These are phyloP conservation scores for Thunnus albacares DNA, from an alignment of 2,797 vertebrate genomes.

Conservation along the genomic window DNA sequence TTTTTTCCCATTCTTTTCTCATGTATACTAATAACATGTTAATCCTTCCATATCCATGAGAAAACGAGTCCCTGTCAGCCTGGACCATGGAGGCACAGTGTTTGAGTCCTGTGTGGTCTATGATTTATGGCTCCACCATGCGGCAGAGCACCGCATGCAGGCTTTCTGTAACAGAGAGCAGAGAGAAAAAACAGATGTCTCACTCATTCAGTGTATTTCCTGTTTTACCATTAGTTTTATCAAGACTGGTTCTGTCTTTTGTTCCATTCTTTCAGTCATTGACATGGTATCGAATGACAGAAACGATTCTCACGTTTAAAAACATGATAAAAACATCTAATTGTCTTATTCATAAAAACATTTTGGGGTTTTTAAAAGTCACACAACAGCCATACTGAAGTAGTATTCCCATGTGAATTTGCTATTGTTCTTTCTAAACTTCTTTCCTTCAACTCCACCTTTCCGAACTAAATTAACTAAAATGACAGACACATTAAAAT, in stretches of 20 bases:
- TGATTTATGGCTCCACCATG: slow-evolving; percentile 74
- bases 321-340: too few relatives aligned
- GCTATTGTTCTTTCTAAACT: not conserved
- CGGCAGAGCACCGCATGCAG: slow-evolving; percentile 42
- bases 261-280: too few relatives aligned
- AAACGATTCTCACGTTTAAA: too few relatives aligned
- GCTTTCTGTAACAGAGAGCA: slow-evolving; percentile 8
- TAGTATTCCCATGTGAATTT: not conserved
- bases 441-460: not conserved
- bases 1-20: not conserved
- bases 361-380: too few relatives aligned
- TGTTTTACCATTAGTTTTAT: too few relatives aligned
- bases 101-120: not conserved
- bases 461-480: not conserved
- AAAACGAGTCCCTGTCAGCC: not conserved
- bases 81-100: not conserved
- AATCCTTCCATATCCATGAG: not conserved
- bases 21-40: not conserved
- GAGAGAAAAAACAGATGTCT: slow-evolving; percentile 6
- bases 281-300: too few relatives aligned
- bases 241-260: too few relatives aligned
- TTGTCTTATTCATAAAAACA: not conserved
- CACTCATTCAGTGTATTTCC: slow-evolving; percentile 37
- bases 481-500: too few relatives aligned
- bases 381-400: not conserved